A percentile compares a stretch with the other conserved stretches of the same genome.
Conservation (phyloP, 1,140 invertebrate species). For the Scaptomyza hsui region DNA sequence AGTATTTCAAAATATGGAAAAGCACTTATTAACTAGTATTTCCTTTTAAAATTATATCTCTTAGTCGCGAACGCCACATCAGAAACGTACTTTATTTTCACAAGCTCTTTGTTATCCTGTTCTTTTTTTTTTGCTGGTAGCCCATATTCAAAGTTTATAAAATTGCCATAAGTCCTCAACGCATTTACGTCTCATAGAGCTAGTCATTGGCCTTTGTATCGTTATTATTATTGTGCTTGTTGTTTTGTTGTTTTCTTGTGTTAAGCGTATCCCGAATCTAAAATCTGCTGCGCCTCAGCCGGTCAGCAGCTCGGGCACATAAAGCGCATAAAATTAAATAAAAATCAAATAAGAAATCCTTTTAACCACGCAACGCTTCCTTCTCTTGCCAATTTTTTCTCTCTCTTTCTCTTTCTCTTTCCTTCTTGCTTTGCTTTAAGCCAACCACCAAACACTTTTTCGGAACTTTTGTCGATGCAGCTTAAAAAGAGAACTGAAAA, state of each 20-base stretch:
- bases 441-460: conserved; percentile 34
- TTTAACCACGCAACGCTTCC: conserved; percentile 44
- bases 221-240: conserved; percentile 4
- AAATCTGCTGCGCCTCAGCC: conserved; percentile 10
- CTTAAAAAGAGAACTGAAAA: conserved; percentile 2
- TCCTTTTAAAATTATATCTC: no score
- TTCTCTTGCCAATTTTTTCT: conserved; percentile 6
- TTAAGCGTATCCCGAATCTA: conserved; percentile 5
- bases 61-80: no score
- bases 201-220: conserved; percentile 12
- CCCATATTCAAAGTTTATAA: conserved; percentile 13
- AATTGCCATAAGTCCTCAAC: conserved; percentile 12
- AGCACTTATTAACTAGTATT: no score
- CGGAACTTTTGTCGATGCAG: conserved; percentile 40
- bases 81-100: background rate
- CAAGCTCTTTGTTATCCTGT: background rate
- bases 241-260: conserved; percentile 14
- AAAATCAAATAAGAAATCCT: conserved; percentile 64
- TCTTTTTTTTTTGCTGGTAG: background rate
- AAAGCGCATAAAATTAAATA: conserved; percentile 66
- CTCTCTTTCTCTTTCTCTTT: background rate
- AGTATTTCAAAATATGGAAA: no score
- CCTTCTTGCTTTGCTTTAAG: conserved; percentile 3
- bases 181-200: background rate
- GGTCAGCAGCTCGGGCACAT: conserved; percentile 16